Conservation (phyloP, 92 coral and sea anemone species). For the Siderastrea radians region DNA sequence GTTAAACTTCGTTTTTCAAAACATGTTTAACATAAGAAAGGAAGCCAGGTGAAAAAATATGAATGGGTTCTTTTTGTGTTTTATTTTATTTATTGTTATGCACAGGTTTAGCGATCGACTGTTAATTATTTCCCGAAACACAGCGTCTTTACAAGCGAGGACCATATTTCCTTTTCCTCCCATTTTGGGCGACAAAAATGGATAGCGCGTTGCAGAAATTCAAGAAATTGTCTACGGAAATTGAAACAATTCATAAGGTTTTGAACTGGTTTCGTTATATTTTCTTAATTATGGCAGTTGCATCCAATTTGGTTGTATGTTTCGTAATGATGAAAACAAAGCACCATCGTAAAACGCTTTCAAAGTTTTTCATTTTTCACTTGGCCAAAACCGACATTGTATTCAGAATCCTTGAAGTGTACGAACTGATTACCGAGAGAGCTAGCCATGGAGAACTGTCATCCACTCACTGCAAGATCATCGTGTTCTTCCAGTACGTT, state of each 20-base stretch:
- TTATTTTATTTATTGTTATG: not conserved
- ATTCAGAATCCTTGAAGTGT: constrained; percentile 39
- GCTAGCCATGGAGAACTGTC: not conserved
- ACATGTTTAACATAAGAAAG: not conserved
- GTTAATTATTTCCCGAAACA: no score
- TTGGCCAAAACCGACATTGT: constrained; percentile 51
- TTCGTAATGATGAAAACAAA: constrained; percentile 52
- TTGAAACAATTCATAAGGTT: not conserved
- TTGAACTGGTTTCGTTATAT: not conserved
- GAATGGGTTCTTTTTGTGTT: not conserved
- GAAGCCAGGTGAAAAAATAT: not conserved
- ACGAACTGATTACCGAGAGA: constrained; percentile 7
- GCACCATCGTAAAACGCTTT: constrained; percentile 8
- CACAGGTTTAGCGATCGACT: not conserved
- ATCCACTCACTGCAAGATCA: constrained; percentile 49
- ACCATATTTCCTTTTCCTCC: not conserved
- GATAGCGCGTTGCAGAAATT: not conserved
- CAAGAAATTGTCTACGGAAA: not conserved
- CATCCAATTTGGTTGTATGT: constrained; percentile 72
- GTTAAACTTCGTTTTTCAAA: not conserved
- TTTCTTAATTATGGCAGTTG: constrained; percentile 24
- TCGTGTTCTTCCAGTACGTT: constrained; percentile 57
- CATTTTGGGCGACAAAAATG: not conserved
- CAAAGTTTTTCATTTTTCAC: constrained; percentile 59
- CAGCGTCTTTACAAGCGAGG: no score